A percentile compares a stretch with the other conserved stretches of the same genome.
Evolutionary conservation across 2,113 vertebrate species (phyloP).

Genomic region (Psittacara wagleri): DNA sequence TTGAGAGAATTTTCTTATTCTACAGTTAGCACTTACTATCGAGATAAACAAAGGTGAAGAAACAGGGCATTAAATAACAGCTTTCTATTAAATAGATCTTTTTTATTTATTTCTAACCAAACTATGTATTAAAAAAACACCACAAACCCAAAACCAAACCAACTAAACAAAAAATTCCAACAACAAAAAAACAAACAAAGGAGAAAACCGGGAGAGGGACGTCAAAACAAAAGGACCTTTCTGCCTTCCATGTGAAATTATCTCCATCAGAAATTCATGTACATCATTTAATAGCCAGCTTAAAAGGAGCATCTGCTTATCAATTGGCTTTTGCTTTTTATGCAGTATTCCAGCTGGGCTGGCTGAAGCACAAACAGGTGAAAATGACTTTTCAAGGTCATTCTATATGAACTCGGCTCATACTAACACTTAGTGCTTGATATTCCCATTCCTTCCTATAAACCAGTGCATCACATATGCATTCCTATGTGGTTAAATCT

Average conservation of each 20-base stretch:
- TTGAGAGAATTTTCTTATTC: background rate
- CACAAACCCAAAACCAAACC: background rate
- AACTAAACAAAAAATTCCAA: background rate
- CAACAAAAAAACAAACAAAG: background rate
- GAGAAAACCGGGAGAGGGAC: background rate
- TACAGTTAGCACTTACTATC: background rate
- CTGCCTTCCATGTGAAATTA: background rate
- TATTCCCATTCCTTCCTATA: background rate
- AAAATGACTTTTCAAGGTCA: slow-evolving; percentile 56
- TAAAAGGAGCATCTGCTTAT: slow-evolving; percentile 40
- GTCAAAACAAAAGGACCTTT: background rate
- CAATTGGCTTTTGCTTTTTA: slow-evolving; percentile 27
- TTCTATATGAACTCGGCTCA: background rate
- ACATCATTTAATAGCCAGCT: background rate
- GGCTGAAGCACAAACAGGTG: slow-evolving; percentile 37
- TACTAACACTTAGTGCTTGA: background rate
- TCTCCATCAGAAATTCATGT: background rate
- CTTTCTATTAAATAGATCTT: background rate
- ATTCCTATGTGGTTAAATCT: background rate
- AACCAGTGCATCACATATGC: background rate
- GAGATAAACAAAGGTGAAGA: background rate
- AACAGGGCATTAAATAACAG: background rate
- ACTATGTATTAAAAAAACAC: background rate
- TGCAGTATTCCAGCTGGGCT: slow-evolving; percentile 37
- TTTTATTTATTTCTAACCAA: background rate